Conservation (phyloP, 2,888 invertebrate genomes). For the Trissolcus brochymenae region DNA sequence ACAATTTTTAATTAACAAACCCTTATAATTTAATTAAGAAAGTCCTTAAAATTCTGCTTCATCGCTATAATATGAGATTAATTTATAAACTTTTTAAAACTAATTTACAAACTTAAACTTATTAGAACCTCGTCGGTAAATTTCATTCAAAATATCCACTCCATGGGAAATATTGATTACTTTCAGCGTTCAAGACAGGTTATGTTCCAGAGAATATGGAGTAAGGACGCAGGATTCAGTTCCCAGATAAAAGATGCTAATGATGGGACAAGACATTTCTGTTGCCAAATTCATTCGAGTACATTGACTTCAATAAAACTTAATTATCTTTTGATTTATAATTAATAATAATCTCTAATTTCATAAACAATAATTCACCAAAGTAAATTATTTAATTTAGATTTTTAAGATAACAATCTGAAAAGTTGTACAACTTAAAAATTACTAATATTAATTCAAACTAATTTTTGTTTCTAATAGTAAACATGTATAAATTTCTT, state of each 20-base stretch:
- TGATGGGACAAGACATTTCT: not conserved
- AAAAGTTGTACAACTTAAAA: too few species aligned
- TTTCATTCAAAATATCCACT: conserved; percentile 16
- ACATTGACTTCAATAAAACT: not conserved
- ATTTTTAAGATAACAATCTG: too few species aligned
- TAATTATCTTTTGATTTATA: too few species aligned
- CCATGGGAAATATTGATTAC: conserved; percentile 30
- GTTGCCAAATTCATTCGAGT: not conserved
- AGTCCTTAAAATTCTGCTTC: too few species aligned
- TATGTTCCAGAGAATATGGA: conserved; percentile 19
- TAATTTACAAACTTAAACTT: not conserved
- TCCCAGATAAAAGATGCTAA: not conserved
- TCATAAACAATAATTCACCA: too few species aligned
- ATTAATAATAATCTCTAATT: too few species aligned
- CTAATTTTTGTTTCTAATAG: too few species aligned
- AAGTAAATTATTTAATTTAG: too few species aligned
- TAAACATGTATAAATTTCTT: too few species aligned
- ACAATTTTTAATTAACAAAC: too few species aligned
- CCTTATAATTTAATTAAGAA: not conserved
- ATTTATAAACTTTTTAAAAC: not conserved
- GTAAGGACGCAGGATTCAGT: conserved; percentile 6
- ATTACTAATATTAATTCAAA: too few species aligned
- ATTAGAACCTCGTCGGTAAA: not conserved
- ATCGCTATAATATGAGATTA: not conserved
- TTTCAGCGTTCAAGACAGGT: conserved; percentile 9